Evolutionary conservation across 2,797 vertebrate species (phyloP).

Genomic region (Apodemus agrarius): DNA sequence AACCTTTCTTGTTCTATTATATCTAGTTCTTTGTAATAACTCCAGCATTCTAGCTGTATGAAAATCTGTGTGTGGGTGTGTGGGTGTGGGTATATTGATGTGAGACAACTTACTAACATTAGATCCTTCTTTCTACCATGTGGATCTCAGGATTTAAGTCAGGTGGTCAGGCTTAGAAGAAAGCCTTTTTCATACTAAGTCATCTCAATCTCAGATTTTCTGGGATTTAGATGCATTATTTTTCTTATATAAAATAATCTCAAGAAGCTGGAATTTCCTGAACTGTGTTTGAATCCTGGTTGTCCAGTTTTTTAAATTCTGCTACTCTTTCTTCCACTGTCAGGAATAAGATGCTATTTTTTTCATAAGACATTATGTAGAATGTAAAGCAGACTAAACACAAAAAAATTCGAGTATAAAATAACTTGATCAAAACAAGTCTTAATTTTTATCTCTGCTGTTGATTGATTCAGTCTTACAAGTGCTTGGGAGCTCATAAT

Average conservation of each 20-base stretch:
- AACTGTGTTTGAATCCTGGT: not conserved
- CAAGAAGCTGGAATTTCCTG: not conserved
- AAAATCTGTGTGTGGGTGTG: not conserved
- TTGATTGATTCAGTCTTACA: not conserved
- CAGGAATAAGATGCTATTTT: not conserved
- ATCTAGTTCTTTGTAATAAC: too few species aligned
- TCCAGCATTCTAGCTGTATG: too few species aligned
- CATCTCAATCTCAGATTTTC: not conserved
- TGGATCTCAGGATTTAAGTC: not conserved
- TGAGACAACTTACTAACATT: not conserved
- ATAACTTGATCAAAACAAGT: not conserved
- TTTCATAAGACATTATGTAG: not conserved
- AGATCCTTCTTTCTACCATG: not conserved
- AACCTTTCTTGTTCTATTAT: too few species aligned
- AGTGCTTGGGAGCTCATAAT: fast-evolving
- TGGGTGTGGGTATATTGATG: not conserved
- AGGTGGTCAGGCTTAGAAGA: not conserved
- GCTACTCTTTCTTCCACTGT: not conserved
- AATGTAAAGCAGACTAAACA: not conserved
- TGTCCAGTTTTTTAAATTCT: not conserved
- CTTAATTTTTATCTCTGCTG: fast-evolving
- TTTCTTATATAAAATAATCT: not conserved
- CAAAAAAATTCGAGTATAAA: not conserved
- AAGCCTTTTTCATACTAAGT: not conserved
- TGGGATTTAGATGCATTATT: not conserved